These are phyloP conservation scores for Trichonephila clavata DNA, from an alignment of 1,140 invertebrate species.

Conservation along the genomic window DNA sequence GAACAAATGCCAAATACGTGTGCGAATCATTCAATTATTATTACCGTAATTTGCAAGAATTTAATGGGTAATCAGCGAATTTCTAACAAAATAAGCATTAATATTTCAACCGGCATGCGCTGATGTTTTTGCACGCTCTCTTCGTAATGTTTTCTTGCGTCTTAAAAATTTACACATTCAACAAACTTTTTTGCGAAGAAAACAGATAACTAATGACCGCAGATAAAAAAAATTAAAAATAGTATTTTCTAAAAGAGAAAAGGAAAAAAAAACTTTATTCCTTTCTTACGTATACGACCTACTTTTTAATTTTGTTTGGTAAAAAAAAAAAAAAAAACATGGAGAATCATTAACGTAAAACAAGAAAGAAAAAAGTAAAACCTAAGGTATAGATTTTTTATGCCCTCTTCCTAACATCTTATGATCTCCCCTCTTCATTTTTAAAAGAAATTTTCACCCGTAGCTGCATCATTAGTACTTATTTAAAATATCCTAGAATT, in stretches of 20 bases:
- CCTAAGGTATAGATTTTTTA: neutral
- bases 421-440: neutral
- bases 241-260: neutral
- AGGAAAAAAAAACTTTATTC: neutral
- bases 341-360: too few relatives aligned
- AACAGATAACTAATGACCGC: constrained; percentile 8
- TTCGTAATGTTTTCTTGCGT: too few relatives aligned
- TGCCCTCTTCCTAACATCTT: neutral
- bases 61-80: too few relatives aligned
- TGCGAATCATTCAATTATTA: too few relatives aligned
- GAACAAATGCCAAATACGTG: too few relatives aligned
- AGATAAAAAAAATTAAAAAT: neutral
- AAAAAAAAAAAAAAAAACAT: neutral
- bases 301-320: constrained; percentile 21
- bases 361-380: neutral
- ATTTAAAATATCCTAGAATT: constrained; percentile 71
- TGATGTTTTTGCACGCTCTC: neutral
- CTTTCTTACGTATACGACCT: neutral
- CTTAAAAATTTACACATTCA: neutral
- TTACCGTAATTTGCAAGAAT: too few relatives aligned
- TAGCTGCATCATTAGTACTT: constrained; percentile 67
- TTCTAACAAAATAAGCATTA: neutral
- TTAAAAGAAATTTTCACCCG: constrained; percentile 31
- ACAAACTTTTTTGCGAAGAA: neutral
- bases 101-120: neutral